Evolutionary conservation across 2,888 invertebrate species (phyloP), one percentile per base, ranked within the genome.

Genomic region (Xestia xanthographa): DNA sequence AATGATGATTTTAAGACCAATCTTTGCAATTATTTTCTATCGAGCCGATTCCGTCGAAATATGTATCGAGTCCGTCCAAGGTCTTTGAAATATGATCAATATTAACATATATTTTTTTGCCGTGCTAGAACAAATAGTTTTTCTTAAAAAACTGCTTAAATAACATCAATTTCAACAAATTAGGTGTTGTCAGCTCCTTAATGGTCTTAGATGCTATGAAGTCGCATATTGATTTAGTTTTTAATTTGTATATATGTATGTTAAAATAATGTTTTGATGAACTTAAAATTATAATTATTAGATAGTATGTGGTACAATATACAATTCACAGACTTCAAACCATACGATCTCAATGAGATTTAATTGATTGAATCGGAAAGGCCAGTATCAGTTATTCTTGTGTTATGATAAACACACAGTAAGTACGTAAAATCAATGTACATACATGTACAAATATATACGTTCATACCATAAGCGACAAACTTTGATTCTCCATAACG

Each of bases 401-500:
- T 66, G 14, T 43, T 66, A 29, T 43, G 45, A 56, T 50, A 63
- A 14, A 41, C 11, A 58, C 6, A 43, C 17, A 29, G 58, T 43
- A 20, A n/a, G 58, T 43, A n/a, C 5, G 9, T 41, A 38, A 43
- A 50, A 62, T 83, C 68, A 17, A 41, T 20, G 17, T 58, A 34
- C 34, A 53, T 58, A 34, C 34, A 53, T 8, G 22, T n/a, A 56
- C 26, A 26, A 26, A 9, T 34, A n/a, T 26, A 29, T 5, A 66
- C 20, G 20, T 8, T 41, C 20, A 2, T 12, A 43, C 8, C 29
- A 58, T 29, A 56, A 75, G 26, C 34, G 29, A 48, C 9, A 62
- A 70, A 69, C 74, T 68, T 41, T 69, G 77, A 73, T 77, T 71
- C 68, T 58, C 20, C 2, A 72, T 77, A 34, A 58, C 38, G 74